Evolutionary conservation across 1,140 invertebrate genomes (phyloP).

Genomic region (Globodera rostochiensis): DNA sequence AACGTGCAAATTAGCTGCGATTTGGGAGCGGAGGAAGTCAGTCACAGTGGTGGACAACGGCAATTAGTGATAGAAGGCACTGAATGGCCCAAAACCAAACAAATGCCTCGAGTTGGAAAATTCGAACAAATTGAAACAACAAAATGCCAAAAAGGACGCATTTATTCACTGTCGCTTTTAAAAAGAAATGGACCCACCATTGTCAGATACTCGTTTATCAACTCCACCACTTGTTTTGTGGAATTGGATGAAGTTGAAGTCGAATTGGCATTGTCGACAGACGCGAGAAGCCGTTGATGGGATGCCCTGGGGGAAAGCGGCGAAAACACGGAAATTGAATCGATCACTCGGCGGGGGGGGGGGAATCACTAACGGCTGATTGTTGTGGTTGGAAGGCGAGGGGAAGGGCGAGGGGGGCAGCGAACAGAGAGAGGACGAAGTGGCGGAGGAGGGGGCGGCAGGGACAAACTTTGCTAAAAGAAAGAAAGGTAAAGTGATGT

Average conservation of each 20-base stretch:
- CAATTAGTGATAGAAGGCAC: background rate
- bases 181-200: constrained; percentile 42
- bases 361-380: constrained; percentile 5
- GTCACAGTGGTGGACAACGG: background rate
- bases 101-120: background rate
- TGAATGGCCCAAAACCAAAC: background rate
- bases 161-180: too few species aligned
- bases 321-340: background rate
- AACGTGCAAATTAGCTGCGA: constrained; percentile 13
- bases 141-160: constrained; percentile 4
- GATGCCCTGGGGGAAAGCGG: background rate
- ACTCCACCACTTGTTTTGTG: constrained; percentile 51
- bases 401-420: background rate
- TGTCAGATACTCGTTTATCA: constrained; percentile 59
- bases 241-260: constrained; percentile 41
- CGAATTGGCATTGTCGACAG: constrained; percentile 3
- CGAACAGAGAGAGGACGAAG: background rate
- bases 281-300: background rate
- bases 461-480: constrained; percentile 5
- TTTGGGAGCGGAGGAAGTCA: background rate
- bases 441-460: constrained; percentile 3
- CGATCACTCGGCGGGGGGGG: background rate
- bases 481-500: background rate
- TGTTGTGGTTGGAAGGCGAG: background rate
- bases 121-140: background rate